phyloP scores from a whole-genome alignment of 2,797 vertebrate species.

The Phataginus tetradactyla region DNA sequence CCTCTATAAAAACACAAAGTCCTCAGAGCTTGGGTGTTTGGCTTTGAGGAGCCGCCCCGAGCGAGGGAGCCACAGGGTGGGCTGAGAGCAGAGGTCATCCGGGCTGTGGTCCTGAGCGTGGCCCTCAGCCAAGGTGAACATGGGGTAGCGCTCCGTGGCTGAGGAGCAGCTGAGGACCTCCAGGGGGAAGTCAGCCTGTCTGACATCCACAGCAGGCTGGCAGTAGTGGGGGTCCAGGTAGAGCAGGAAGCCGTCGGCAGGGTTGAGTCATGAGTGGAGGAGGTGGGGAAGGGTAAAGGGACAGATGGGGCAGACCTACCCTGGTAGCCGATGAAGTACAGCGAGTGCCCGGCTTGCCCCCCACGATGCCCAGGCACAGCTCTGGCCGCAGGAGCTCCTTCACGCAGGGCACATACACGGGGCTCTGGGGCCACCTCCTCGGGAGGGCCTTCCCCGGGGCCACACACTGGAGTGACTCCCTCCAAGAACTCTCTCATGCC shows the following conservation, averaged over 20 bases:
- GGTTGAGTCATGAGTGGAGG: neutral
- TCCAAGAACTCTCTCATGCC: neutral
- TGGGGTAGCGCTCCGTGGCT: slow-evolving; percentile 92
- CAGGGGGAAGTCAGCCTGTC: slow-evolving; percentile 89
- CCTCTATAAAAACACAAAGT: slow-evolving; percentile 93
- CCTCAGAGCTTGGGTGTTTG: slow-evolving; percentile 89
- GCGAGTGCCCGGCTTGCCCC: slow-evolving; percentile 94
- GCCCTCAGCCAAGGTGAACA: slow-evolving; percentile 95
- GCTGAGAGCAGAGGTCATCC: slow-evolving; percentile 87
- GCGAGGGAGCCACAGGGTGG: slow-evolving; percentile 82
- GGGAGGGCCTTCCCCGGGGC: neutral
- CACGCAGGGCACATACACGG: slow-evolving; percentile 93
- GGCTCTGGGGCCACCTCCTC: neutral
- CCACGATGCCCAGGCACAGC: slow-evolving; percentile 95
- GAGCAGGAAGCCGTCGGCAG: slow-evolving; percentile 93
- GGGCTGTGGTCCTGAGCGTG: slow-evolving; percentile 91
- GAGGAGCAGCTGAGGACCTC: slow-evolving; percentile 90
- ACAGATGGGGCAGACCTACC: slow-evolving; percentile 82
- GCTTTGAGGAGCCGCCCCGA: slow-evolving; percentile 80
- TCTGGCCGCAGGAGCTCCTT: slow-evolving; percentile 94
- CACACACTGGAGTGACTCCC: neutral
- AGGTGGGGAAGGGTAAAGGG: neutral
- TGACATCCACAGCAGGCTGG: slow-evolving; percentile 92
- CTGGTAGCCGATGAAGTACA: slow-evolving; percentile 96
- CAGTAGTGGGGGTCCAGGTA: slow-evolving; percentile 97